Percentiles rank a stretch among this genome's conserved stretches.
phyloP scores from a whole-genome alignment of 1,140 invertebrate species.

The Papilio dardanus region DNA sequence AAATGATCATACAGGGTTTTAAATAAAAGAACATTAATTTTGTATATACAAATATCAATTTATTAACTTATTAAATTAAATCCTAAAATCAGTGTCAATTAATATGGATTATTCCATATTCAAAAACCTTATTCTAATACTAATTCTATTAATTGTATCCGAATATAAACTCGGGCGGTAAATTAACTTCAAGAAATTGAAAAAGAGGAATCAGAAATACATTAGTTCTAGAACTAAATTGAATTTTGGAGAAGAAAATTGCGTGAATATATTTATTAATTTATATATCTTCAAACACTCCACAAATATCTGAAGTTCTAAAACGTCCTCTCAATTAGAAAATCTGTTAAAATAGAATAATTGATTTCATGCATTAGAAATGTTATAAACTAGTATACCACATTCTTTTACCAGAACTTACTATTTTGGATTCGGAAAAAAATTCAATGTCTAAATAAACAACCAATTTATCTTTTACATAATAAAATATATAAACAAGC shows the following conservation, averaged over 20 bases:
- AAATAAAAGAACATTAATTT: slow-evolving; percentile 43
- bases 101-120: slow-evolving; percentile 60
- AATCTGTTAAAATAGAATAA: background rate
- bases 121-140: slow-evolving; percentile 49
- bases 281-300: background rate
- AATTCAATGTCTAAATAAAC: background rate
- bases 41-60: slow-evolving; percentile 55
- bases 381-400: background rate
- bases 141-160: slow-evolving; percentile 41
- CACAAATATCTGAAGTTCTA: background rate
- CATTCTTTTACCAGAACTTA: background rate
- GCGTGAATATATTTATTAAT: background rate
- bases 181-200: background rate
- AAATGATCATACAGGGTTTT: too few species aligned
- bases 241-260: background rate
- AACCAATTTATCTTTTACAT: background rate
- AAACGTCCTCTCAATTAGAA: background rate
- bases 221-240: too few species aligned
- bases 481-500: background rate
- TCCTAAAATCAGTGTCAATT: slow-evolving; percentile 54
- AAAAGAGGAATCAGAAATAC: background rate
- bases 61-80: slow-evolving; percentile 62
- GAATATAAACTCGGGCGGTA: background rate
- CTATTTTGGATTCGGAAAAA: background rate
- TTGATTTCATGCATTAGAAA: background rate